phyloP scores from a whole-genome alignment of 2,113 vertebrate species.

The Macrotis lagotis region DNA sequence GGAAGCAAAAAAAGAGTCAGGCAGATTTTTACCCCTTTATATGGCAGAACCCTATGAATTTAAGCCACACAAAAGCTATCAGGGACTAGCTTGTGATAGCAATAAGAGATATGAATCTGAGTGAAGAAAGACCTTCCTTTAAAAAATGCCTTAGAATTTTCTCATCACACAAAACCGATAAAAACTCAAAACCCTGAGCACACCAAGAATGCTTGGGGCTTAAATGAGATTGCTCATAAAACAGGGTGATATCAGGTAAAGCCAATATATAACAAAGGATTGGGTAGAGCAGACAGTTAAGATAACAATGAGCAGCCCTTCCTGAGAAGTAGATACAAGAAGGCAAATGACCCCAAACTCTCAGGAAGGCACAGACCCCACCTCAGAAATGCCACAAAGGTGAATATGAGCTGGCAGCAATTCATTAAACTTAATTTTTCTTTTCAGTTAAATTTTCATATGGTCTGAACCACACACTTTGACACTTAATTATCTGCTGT shows the following conservation, averaged over 20 bases:
- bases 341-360: too few species aligned
- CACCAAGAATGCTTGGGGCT: conserved; percentile 37
- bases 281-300: not conserved
- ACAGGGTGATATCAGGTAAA: conserved; percentile 28
- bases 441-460: not conserved
- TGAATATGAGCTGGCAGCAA: not conserved
- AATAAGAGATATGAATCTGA: conserved; percentile 59
- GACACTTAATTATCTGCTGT: not conserved
- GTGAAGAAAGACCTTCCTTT: conserved; percentile 21
- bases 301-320: not conserved
- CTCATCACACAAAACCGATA: conserved; percentile 64
- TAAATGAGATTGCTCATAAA: conserved; percentile 55
- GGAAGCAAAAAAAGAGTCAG: not conserved
- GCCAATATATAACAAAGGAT: conserved; percentile 17
- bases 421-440: not conserved
- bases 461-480: not conserved
- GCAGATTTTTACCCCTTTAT: conserved; percentile 48
- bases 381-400: not conserved
- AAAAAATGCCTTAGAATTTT: conserved; percentile 65
- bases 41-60: conserved; percentile 27
- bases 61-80: conserved; percentile 50
- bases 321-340: not conserved
- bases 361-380: not conserved
- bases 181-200: conserved; percentile 52
- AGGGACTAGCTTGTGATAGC: conserved; percentile 44